Base-by-base conservation (phyloP, 2,888 invertebrate species). In the Pseudococcus viburni region DNA sequence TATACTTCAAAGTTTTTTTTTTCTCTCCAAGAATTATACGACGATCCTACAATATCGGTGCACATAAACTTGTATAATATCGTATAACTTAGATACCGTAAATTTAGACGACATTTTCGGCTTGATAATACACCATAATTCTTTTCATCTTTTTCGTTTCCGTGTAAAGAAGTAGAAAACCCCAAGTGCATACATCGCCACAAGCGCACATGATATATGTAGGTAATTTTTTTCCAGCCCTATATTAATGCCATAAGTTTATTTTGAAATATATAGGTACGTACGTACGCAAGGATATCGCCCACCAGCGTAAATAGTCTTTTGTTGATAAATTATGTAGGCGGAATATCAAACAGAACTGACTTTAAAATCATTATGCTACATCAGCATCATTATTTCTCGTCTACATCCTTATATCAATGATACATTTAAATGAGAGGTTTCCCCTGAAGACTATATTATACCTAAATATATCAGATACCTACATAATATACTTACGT, bases 281-380 rank as follows among this genome's bases (percentile, higher is more conserved):
- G 26, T 33, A 33, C 26, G 26, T 33, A 33, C 1, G 26, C 3
- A 33, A 33, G 26, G 26, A 33, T 73, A 73, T 73, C 68, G 68
- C 26, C 68, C 26, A 26, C 68, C 12, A 26, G 68, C 33, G 26
- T 73, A 15, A 73, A 26, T 73, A 33, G 26, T 73, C 33, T 33
- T 73, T 73, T 73, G 68, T 73, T 73, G 68, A 73, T 73, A 33
- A 33, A 73, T 73, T 73, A 73, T 33, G 68, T 73, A 15, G 68
- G 68, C 68, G 22, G 26, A 73, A 73, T 73, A 73, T 33, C 26
- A 73, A 73, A 33, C 26, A 73, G n/a, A 73, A 73, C 33, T 33
- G 68, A 73, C 68, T 33, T 73, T 15, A 12, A 33, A 26, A 73
- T 73, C 68, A 73, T 73, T 73, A 73, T 73, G 15, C 68, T 33